A percentile compares a stretch with the other conserved stretches of the same genome.
Conservation (phyloP, 2,797 vertebrate genomes). For the Poeciliopsis gracilis region DNA sequence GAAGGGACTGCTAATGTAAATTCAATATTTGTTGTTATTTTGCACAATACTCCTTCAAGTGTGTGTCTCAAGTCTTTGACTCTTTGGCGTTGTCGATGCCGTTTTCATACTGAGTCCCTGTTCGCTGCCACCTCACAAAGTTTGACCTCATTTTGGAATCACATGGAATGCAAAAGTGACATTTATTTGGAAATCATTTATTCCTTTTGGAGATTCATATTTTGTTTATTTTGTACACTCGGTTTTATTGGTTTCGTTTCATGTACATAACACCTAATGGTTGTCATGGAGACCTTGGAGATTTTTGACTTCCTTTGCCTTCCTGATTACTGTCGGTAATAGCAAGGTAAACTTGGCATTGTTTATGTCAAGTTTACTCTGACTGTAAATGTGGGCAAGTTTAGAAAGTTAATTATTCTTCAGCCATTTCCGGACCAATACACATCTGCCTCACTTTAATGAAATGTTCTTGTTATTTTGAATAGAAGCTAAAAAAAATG, state of each 20-base stretch:
- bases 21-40: too few species aligned
- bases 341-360: background rate
- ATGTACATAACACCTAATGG: background rate
- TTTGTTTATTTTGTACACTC: background rate
- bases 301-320: background rate
- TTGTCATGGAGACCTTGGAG: background rate
- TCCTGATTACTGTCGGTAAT: background rate
- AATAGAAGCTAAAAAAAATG: background rate
- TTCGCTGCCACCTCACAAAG: background rate
- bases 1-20: too few species aligned
- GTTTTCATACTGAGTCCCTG: background rate
- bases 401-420: background rate
- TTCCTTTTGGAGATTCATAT: background rate
- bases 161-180: background rate
- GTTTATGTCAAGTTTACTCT: background rate
- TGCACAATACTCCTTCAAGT: background rate
- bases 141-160: background rate
- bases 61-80: background rate
- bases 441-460: background rate
- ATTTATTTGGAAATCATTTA: background rate
- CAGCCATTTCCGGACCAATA: background rate
- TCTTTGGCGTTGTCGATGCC: background rate
- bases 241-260: background rate
- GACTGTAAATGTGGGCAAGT: background rate
- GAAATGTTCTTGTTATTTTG: background rate